A percentile compares a stretch with the other conserved stretches of the same genome.
These are phyloP conservation scores for Antigone vipio DNA, from an alignment of 2,113 vertebrate genomes.

Conservation along the genomic window DNA sequence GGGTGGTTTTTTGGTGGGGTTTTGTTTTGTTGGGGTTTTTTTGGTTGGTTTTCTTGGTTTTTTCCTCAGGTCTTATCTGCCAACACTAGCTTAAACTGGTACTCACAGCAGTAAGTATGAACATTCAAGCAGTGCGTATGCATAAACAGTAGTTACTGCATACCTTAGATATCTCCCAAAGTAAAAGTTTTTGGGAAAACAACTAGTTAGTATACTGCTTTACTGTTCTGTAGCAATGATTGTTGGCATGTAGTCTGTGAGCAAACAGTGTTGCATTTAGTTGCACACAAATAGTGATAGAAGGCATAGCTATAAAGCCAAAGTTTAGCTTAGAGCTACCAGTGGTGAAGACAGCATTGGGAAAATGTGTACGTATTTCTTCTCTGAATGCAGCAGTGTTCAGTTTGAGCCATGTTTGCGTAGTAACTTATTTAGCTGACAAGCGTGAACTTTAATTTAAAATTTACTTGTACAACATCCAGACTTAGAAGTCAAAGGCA, in stretches of 20 bases:
- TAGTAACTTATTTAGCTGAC: neutral
- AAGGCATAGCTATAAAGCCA: neutral
- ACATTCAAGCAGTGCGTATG: neutral
- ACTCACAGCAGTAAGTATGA: fast-evolving
- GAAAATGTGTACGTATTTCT: neutral
- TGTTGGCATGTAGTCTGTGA: neutral
- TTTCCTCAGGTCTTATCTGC: neutral
- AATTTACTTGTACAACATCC: neutral
- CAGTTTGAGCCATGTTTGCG: neutral
- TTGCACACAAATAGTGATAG: neutral
- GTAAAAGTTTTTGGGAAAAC: neutral
- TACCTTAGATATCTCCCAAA: neutral
- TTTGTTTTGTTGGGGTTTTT: too few relatives aligned
- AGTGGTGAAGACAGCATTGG: neutral
- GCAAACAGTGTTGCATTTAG: neutral
- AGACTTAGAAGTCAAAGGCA: neutral
- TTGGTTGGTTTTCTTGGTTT: too few relatives aligned
- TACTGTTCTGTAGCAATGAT: neutral
- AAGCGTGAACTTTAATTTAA: neutral
- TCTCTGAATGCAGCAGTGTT: neutral
- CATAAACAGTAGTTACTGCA: neutral
- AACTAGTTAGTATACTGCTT: neutral
- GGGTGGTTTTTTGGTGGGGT: too few relatives aligned
- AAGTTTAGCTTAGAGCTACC: neutral
- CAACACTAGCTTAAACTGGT: neutral